These are phyloP conservation scores for Thymelicus sylvestris DNA, from an alignment of 2,888 invertebrate genomes.

Conservation along the genomic window DNA sequence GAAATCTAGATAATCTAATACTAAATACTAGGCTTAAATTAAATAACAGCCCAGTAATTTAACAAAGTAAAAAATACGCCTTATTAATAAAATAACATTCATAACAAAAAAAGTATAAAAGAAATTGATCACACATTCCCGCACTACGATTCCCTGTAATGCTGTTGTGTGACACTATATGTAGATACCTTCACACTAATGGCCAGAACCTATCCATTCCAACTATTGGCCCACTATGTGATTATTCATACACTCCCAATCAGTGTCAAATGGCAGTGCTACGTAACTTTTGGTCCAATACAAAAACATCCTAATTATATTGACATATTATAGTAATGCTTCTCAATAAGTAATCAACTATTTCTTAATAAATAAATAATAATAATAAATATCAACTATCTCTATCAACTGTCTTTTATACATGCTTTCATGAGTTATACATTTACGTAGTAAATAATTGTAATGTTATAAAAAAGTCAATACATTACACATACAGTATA, in stretches of 20 bases:
- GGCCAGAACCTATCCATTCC: too few species aligned
- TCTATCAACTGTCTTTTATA: conserved; percentile 4
- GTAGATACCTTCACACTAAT: too few species aligned
- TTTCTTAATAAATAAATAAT: too few species aligned
- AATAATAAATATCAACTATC: neutral
- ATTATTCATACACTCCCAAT: neutral
- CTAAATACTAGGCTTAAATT: neutral
- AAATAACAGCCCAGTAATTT: neutral
- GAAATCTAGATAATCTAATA: neutral
- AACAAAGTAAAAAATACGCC: too few species aligned
- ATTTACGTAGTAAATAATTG: neutral
- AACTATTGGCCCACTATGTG: too few species aligned
- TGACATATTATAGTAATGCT: neutral
- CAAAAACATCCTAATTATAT: neutral
- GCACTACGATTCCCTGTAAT: too few species aligned
- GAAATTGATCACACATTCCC: too few species aligned
- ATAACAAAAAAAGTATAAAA: too few species aligned
- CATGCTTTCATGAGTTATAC: neutral
- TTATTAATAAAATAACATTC: too few species aligned
- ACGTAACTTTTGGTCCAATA: conserved; percentile 1
- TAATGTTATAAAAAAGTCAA: conserved; percentile 25
- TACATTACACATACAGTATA: conserved; percentile 40
- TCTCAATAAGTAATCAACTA: too few species aligned
- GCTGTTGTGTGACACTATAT: too few species aligned
- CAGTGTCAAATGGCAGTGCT: neutral